A percentile compares a stretch with the other conserved stretches of the same genome.
These are phyloP conservation scores for Papilio xuthus DNA, from an alignment of 1,140 invertebrate species.

Conservation along the genomic window DNA sequence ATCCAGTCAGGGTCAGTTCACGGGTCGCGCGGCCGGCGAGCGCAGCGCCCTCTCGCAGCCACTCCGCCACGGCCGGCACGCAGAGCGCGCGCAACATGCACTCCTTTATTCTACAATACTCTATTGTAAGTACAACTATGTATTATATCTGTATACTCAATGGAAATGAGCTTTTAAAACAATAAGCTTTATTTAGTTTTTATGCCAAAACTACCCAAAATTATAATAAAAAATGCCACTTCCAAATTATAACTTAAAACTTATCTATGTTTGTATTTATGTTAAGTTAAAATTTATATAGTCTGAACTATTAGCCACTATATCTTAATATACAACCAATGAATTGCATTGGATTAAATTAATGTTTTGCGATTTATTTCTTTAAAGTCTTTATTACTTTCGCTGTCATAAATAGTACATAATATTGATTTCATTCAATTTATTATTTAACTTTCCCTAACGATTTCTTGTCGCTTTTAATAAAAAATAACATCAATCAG, in stretches of 20 bases:
- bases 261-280: not conserved
- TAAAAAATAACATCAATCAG: constrained; percentile 6
- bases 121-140: constrained; percentile 56
- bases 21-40: constrained; percentile 55
- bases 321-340: too few relatives aligned
- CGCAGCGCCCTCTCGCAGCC: constrained; percentile 57
- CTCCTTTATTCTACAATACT: constrained; percentile 52
- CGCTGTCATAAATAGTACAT: not conserved
- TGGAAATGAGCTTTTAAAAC: not conserved
- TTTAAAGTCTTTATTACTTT: not conserved
- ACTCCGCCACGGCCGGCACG: constrained; percentile 62
- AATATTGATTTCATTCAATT: constrained; percentile 38
- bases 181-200: not conserved
- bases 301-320: not conserved
- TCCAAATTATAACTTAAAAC: not conserved
- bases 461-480: not conserved
- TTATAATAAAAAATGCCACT: not conserved
- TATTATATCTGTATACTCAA: not conserved
- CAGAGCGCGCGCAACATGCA: constrained; percentile 70
- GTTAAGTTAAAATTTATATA: not conserved
- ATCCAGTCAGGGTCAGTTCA: constrained; percentile 60
- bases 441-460: constrained; percentile 33
- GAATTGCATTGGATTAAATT: too few relatives aligned
- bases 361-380: not conserved
- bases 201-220: not conserved